These are phyloP conservation scores for Dasysyrphus tricinctus DNA, from an alignment of 2,888 invertebrate genomes.

Conservation along the genomic window DNA sequence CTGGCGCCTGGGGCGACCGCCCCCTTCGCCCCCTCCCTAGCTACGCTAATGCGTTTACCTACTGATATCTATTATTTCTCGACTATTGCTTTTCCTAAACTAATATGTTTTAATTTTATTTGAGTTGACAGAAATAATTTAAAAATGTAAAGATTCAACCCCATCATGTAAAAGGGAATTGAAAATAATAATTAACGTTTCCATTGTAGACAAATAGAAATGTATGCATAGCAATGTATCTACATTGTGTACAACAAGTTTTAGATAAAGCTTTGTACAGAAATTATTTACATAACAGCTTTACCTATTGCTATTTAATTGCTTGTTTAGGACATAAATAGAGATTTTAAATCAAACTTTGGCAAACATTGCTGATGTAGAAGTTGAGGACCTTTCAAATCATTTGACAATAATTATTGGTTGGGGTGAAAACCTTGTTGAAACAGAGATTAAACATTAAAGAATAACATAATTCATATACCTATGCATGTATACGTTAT, in stretches of 20 bases:
- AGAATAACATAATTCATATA: no score
- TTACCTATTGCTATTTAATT: not conserved
- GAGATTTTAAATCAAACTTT: not conserved
- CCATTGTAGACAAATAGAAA: not conserved
- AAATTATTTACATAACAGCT: not conserved
- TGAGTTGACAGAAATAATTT: not conserved
- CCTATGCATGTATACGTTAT: no score
- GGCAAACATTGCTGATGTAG: not conserved
- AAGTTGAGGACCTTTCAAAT: no score
- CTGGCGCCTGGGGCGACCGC: no score
- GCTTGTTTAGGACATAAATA: not conserved
- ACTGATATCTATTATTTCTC: not conserved
- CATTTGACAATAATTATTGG: no score
- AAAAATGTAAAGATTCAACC: not conserved
- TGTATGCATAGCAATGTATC: no score
- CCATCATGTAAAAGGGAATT: not conserved
- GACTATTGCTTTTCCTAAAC: not conserved
- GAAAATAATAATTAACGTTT: conserved; percentile 8
- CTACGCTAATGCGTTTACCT: no score
- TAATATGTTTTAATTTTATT: conserved; percentile 13
- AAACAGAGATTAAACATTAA: no score
- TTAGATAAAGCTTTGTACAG: not conserved
- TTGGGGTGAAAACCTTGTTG: no score
- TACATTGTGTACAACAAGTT: not conserved
- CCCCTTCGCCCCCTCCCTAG: no score